These are phyloP conservation scores for Scaptomyza hsui DNA, from an alignment of 1,140 invertebrate species.

Conservation along the genomic window DNA sequence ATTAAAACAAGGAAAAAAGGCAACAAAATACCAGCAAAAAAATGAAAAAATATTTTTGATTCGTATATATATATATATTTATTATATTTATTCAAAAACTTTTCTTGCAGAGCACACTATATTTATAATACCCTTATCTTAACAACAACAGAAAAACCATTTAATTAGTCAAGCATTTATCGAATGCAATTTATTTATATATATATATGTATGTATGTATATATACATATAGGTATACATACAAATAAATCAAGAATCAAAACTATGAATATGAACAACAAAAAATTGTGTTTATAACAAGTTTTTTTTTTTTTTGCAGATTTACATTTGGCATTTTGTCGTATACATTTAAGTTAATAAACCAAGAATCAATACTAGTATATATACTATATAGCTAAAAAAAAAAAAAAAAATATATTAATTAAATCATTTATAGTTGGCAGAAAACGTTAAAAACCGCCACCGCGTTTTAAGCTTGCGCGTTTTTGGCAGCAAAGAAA, in stretches of 20 bases:
- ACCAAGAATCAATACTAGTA: conserved; percentile 6
- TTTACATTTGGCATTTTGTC: not conserved
- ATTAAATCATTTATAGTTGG: not conserved
- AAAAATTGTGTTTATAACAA: not conserved
- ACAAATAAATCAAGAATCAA: conserved; percentile 38
- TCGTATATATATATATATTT: conserved; percentile 21
- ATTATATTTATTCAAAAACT: conserved; percentile 29
- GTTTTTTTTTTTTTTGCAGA: not conserved
- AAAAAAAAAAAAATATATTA: not conserved
- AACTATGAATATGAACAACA: conserved; percentile 20
- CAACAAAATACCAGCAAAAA: conserved; percentile 4
- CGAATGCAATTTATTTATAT: conserved; percentile 40
- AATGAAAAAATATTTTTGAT: conserved; percentile 40
- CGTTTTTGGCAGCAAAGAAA: not conserved
- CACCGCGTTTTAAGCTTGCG: not conserved
- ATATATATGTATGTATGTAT: conserved; percentile 8
- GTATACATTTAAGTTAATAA: not conserved
- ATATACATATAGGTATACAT: conserved; percentile 20
- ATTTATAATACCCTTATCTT: conserved; percentile 20
- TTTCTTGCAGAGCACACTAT: conserved; percentile 31
- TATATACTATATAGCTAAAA: not conserved
- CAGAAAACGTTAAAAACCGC: not conserved
- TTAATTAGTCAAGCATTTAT: conserved; percentile 31
- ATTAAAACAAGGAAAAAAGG: not conserved
- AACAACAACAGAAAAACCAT: conserved; percentile 1